Conservation (phyloP, 2,113 vertebrate species). For the Cisticola juncidis region DNA sequence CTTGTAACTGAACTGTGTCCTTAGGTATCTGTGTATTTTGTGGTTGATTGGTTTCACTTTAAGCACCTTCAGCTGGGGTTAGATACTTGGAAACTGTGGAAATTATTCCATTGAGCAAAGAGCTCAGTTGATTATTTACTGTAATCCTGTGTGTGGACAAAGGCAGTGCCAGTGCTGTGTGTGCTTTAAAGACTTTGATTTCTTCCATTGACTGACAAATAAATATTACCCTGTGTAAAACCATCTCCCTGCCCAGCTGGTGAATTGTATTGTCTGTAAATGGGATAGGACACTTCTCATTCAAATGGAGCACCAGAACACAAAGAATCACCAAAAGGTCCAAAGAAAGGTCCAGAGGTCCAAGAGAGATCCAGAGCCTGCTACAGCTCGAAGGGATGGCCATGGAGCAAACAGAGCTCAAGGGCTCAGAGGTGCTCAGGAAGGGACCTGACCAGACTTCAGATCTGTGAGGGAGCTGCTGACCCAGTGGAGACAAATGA, state of each 20-base stretch:
- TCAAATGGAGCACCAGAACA: background rate
- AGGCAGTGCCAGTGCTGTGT: background rate
- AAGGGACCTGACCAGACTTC: background rate
- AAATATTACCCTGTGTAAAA: slow-evolving; percentile 13
- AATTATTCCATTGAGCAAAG: background rate
- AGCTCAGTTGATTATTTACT: background rate
- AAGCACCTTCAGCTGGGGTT: background rate
- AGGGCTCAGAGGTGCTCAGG: background rate
- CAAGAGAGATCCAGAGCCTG: background rate
- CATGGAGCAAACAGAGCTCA: background rate
- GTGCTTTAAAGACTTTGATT: background rate
- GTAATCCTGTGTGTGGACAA: background rate
- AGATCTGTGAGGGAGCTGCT: background rate
- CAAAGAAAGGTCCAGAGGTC: background rate
- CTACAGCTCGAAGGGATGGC: background rate
- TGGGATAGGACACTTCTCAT: background rate
- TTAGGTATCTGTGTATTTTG: background rate
- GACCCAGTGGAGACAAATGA: background rate
- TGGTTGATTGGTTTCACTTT: background rate
- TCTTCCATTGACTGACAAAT: background rate
- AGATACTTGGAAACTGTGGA: background rate
- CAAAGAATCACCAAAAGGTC: background rate
- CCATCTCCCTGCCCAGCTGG: background rate
- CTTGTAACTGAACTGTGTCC: background rate
- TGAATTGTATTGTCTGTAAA: background rate